Percentiles rank a stretch among this genome's conserved stretches.
phyloP scores from a whole-genome alignment of 2,888 invertebrate genomes.

The Galerucella nymphaeae region DNA sequence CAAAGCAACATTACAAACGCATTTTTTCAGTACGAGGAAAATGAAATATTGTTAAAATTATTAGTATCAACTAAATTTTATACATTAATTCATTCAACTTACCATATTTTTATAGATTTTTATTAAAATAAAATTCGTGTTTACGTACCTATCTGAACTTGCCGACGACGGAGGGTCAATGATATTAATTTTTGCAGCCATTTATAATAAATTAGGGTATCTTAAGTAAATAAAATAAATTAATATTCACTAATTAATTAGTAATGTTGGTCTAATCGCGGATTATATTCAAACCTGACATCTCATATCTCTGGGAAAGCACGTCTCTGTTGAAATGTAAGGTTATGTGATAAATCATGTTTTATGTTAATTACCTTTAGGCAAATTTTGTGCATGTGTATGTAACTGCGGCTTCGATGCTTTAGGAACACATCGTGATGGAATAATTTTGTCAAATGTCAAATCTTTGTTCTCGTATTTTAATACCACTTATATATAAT shows the following conservation, averaged over 20 bases:
- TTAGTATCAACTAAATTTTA: background rate
- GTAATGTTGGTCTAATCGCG: background rate
- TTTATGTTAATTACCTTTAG: background rate
- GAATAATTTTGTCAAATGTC: too few species aligned
- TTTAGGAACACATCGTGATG: too few species aligned
- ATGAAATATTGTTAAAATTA: background rate
- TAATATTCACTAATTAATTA: background rate
- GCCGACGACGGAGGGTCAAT: constrained; percentile 91
- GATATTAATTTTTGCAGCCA: constrained; percentile 71
- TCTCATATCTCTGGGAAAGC: background rate
- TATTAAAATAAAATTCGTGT: constrained; percentile 42
- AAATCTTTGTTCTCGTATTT: too few species aligned
- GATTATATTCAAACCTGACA: background rate
- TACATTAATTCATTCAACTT: constrained; percentile 29
- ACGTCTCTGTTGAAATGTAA: constrained; percentile 3
- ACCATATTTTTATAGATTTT: constrained; percentile 10
- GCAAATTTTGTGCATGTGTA: background rate
- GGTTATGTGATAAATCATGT: constrained; percentile 7
- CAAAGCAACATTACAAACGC: background rate
- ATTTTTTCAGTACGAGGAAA: background rate
- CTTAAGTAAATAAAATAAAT: background rate
- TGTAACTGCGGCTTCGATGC: too few species aligned
- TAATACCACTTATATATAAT: too few species aligned
- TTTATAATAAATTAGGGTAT: constrained; percentile 44
- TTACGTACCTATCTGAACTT: constrained; percentile 87